Base-by-base conservation (phyloP, 2,797 vertebrate species). In the Hyperoplus immaculatus region DNA sequence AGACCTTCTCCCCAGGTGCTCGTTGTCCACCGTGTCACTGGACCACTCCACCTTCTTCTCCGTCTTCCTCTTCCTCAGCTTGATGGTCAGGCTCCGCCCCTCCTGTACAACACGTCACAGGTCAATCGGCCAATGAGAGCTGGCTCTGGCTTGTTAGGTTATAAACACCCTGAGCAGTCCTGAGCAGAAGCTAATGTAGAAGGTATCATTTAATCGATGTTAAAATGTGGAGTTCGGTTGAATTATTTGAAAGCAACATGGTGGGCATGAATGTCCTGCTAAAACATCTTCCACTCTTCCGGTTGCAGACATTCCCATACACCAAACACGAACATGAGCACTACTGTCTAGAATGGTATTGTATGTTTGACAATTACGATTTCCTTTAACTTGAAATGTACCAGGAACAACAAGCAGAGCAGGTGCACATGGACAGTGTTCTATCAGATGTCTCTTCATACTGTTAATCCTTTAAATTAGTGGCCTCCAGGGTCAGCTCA, bases 41-140 rank as follows among this genome's bases (percentile, higher is more conserved):
- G 97, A 96, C 97, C 97, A 99, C 92, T 98, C 97, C 65, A 99
- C 97, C 74, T 97, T 98, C 88, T 98, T 98, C 75, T 98, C 97
- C 0, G 97, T 97, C 88, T 98, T 98, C 86, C 97, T 95, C 92
- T 98, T 99, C 86, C 97, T 95, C 71, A 99, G 94, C 84, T 97
- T 98, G 90, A 99, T 96, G 39, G 97, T 99, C 76, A 99, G 92
- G 62, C 97, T 98, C 4, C 97, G 95, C 72, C 97, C 97, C 87
- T 98, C 97, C 97, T 98, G 86, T 41, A 63, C 81, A 67, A 82
- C 4, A 80, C 3, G 3, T 36, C 29, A 75, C 4, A 67, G n/a
- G 14, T 29, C 29, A 29, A 29, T 29, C 29, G 29, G 29, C 29
- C 29, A 29, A 29, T 29, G 29, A 29, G 29, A 29, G 29, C 29